Conservation (phyloP, 2,888 invertebrate genomes). For the Stramonita haemastoma region DNA sequence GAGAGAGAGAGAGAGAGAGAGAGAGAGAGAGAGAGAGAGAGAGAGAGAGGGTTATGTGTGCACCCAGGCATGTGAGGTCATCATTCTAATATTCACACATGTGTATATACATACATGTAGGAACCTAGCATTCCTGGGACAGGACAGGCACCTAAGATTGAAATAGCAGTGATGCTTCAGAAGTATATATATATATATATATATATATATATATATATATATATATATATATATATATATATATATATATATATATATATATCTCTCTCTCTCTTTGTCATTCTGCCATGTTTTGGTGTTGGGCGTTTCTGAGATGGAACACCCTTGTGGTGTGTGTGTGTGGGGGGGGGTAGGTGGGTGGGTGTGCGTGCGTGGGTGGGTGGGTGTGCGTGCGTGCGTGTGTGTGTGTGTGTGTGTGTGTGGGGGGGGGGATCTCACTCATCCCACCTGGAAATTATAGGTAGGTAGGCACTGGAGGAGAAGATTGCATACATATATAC, state of each 20-base stretch:
- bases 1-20: not conserved
- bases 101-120: not conserved
- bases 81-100: not conserved
- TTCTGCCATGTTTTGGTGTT: not conserved
- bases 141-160: not conserved
- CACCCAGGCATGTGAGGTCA: not conserved
- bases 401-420: not conserved
- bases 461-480: not conserved
- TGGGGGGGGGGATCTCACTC: not conserved
- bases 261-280: not conserved
- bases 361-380: not conserved
- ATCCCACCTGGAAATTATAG: too few species aligned
- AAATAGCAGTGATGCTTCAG: not conserved
- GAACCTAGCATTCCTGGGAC: not conserved
- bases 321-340: not conserved
- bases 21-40: not conserved
- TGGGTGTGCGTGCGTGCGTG: not conserved
- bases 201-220: too few species aligned
- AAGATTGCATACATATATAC: not conserved
- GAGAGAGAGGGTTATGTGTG: not conserved
- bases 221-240: too few species aligned
- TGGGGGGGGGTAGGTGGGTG: not conserved
- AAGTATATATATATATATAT: not conserved
- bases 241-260: too few species aligned
- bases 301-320: too few species aligned